Evolutionary conservation across 2,113 vertebrate species (phyloP).

Genomic region (Microtus pennsylvanicus): DNA sequence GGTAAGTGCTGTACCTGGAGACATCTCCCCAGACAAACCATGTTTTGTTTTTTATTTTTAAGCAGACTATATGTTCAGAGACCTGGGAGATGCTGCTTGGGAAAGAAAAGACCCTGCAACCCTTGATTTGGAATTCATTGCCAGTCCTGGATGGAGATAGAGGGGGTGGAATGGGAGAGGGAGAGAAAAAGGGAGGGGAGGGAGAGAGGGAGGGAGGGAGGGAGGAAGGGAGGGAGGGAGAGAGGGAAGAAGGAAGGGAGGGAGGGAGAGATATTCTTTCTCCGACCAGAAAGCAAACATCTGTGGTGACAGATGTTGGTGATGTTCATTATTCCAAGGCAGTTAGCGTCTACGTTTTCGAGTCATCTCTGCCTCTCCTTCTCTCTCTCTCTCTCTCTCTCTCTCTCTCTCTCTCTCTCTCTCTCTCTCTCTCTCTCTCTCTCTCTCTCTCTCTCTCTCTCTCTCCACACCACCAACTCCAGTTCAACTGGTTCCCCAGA

Average conservation of each 20-base stretch:
- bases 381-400: fast-evolving
- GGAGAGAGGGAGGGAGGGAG: not conserved
- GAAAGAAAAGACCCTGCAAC: conserved; percentile 37
- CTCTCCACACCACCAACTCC: not conserved
- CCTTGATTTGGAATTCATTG: conserved; percentile 50
- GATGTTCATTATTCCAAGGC: conserved; percentile 67
- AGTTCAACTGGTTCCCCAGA: conserved; percentile 65
- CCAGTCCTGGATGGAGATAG: not conserved
- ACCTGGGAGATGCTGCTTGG: conserved; percentile 46
- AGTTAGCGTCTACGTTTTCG: conserved; percentile 76
- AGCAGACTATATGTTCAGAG: not conserved
- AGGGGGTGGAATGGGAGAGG: not conserved
- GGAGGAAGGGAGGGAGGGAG: too few relatives aligned
- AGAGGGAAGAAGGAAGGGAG: fast-evolving
- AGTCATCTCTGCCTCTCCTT: not conserved
- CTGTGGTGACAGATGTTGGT: conserved; percentile 79
- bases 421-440: too few relatives aligned
- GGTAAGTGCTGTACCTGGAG: not conserved
- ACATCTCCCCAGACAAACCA: not conserved
- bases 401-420: fast-evolving
- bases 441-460: fast-evolving
- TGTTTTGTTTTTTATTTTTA: conserved; percentile 61
- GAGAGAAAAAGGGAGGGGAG: not conserved
- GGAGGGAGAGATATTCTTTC: conserved; percentile 21
- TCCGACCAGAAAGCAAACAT: conserved; percentile 79